Evolutionary conservation across 2,113 vertebrate species (phyloP), one percentile per base, ranked within the genome.

Genomic region (Aphyosemion australe): DNA sequence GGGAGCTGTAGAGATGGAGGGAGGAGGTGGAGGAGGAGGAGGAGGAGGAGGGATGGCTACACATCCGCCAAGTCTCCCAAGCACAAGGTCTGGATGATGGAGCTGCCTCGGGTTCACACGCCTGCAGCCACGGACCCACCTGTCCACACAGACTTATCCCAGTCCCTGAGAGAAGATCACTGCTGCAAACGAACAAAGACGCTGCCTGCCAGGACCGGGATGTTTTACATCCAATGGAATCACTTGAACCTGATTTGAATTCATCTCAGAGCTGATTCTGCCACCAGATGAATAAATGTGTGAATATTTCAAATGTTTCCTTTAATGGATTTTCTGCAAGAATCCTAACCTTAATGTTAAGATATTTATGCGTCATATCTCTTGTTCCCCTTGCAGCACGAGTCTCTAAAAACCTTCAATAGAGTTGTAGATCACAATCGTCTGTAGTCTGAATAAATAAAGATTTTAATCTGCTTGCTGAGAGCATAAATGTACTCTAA

Each of bases 31-130:
- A 71, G 87, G n/a, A n/a, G n/a, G 84, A 37, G 42, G 61, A 67
- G 60, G 69, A 69, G 42, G 61, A 65, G 65, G 69, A 64, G 72
- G 68, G 64, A 76, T 47, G 10, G 46, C 65, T 49, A 68, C 69
- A 72, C 65, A 61, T 76, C 79, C 68, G 80, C 91, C 84, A 91
- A 87, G 69, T 90, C 87, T 89, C 80, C 69, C 16, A 65, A 74
- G 84, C 79, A 84, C 73, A 84, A 65, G 74, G 83, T 79, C 79
- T 89, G 79, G 67, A 74, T 77, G 69, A 65, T 66, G 55, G 72
- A 74, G 56, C 82, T 81, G 80, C 77, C 78, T 76, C 16, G 49
- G 50, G 85, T 80, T 90, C 76, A 79, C 21, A 84, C 74, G 84
- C 84, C 84, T 83, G 72, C 54, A 79, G 80, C 77, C 68, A 66